Evolutionary conservation across 2,888 invertebrate genomes (phyloP), one percentile per base, ranked within the genome.

Genomic region (Tachina fera): DNA sequence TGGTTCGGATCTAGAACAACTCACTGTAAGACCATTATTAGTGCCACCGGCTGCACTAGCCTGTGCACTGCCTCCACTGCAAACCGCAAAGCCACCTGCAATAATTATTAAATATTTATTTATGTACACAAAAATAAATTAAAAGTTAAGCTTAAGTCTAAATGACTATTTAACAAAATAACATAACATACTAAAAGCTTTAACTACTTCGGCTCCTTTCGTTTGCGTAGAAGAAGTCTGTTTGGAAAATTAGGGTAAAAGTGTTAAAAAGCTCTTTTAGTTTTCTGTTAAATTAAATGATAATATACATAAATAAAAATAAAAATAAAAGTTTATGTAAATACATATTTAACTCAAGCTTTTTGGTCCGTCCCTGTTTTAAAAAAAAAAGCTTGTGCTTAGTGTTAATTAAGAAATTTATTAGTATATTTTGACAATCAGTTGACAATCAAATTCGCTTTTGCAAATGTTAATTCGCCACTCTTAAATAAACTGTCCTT

Each of bases 1-100:
- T 56, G 96, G 96, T 91, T 96, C 96, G 68, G 95, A 88, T 58
- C 93, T 89, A 45, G 92, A 89, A 75, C 90, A 90, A 77, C 88
- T 87, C 58, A 86, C 89, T 8, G 86, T 82, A 41, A 81, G 31
- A 41, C 80, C 76, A 80, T 76, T 87, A 45, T 71, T 79, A 10
- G 53, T 22, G 9, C 58, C 31, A 10, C 74, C 82, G 31, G 70
- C n/a, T 10, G 61, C 14, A 31, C 22, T 19, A 53, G 39, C 51
- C 47, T 14, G 43, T 11, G 74, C 19, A 80, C 65, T 65, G 11
- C 76, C 88, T 80, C 88, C 88, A 19, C 88, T 86, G 71, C 90
- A 89, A 87, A 89, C 89, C 72, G 90, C 90, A 87, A 91, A 91
- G 87, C 90, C 91, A 71, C 91, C 93, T 93, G 89, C 45, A 92